phyloP scores from a whole-genome alignment of 2,113 vertebrate genomes.

The Gymnarchus niloticus region DNA sequence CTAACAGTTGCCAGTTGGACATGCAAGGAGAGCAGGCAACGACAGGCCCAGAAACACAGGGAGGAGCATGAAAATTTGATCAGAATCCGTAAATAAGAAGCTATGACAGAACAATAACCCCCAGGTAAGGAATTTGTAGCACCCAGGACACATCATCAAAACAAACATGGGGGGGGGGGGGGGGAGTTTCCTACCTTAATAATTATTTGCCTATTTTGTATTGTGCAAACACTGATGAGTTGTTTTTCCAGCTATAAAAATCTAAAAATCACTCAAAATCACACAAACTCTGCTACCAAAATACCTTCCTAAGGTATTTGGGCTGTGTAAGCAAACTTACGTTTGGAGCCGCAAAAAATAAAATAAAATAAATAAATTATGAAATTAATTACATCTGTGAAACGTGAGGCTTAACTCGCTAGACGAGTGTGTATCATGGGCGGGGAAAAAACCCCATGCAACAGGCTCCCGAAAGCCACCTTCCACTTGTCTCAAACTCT shows the following conservation, averaged over 20 bases:
- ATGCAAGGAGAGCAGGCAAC: neutral
- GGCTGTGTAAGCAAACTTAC: neutral
- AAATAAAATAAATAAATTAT: neutral
- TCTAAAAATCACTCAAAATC: neutral
- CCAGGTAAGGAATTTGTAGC: neutral
- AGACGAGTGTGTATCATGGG: neutral
- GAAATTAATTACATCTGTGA: constrained; percentile 1
- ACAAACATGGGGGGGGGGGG: neutral
- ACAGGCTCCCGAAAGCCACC: neutral
- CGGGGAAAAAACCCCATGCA: neutral
- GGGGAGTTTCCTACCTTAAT: neutral
- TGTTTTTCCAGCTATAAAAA: neutral
- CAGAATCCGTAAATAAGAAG: neutral
- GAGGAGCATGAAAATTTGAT: neutral
- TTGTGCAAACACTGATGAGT: neutral
- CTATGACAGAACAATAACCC: neutral
- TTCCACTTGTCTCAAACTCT: neutral
- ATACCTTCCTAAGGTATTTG: neutral
- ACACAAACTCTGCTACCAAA: neutral
- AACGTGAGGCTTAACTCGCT: neutral
- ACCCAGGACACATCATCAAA: neutral
- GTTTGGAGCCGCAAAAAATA: neutral
- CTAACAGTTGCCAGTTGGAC: neutral
- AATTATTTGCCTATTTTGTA: neutral
- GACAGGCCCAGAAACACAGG: neutral